Base-by-base conservation (phyloP, 2,888 invertebrate species). In the Tethea ocularis region DNA sequence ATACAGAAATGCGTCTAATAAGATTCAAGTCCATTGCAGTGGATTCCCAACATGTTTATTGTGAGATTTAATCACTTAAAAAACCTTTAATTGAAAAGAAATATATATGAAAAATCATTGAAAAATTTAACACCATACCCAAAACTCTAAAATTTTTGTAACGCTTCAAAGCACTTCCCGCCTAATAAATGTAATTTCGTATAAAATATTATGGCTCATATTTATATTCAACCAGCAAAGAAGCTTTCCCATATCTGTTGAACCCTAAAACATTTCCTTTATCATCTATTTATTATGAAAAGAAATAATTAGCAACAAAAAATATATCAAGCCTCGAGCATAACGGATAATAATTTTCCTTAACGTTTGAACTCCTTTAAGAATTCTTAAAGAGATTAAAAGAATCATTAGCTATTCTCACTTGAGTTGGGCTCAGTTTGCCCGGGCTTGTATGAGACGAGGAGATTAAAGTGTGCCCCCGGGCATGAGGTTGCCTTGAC, bases 371-470 rank as follows among this genome's bases (percentile, higher is more conserved):
- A 85, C 82, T 88, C 82, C 87, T 89, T 85, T 84, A 79, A 82
- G 88, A 86, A 90, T 90, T 86, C 80, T 84, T 88, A 86, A 87
- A 73, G 78, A 91, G 91, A 91, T 92, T 91, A 90, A 86, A 87
- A 86, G 83, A 87, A 87, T 88, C 88, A 91, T 92, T 91, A 90
- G 77, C 75, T 80, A 92, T 92, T 91, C 92, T 82, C 83, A 89
- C 85, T 89, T 78, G 72, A 77, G 73, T 66, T 62, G 63, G 61
- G 73, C 61, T 69, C 56, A 65, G 69, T 66, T 67, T 62, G 64
- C 60, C 64, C 69, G 71, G 74, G 72, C 70, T 80, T 81, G 84
- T 63, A 71, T 71, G 82, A 84, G 90, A 91, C 91, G 90, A 64
- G 71, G 68, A 85, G 89, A 89, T 91, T 88, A 91, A 90, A 91